A percentile compares a stretch with the other conserved stretches of the same genome.
These are phyloP conservation scores for Eulemur mongoz DNA, from an alignment of 2,797 vertebrate species.

Conservation along the genomic window DNA sequence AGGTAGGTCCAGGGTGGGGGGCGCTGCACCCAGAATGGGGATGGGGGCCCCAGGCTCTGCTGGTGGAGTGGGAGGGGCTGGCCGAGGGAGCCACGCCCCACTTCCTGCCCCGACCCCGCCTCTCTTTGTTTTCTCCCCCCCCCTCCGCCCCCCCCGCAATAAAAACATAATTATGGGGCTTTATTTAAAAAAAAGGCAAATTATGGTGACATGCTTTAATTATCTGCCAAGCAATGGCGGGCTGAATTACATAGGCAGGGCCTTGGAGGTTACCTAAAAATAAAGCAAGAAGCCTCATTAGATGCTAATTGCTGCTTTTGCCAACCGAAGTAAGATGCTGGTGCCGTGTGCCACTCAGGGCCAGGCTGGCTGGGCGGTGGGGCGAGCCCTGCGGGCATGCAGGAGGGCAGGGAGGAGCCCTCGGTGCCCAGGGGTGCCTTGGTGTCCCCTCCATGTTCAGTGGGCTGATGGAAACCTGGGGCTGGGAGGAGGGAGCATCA, in stretches of 20 bases:
- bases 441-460: background rate
- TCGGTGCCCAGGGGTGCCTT: background rate
- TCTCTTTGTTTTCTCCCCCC: constrained; percentile 77
- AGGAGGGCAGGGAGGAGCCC: background rate
- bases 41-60: background rate
- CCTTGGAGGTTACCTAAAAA: constrained; percentile 88
- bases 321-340: constrained; percentile 82
- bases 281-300: constrained; percentile 88
- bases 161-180: constrained; percentile 88
- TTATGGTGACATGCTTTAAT: constrained; percentile 90
- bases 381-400: background rate
- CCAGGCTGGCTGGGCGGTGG: background rate
- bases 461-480: background rate
- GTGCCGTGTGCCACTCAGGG: constrained; percentile 74
- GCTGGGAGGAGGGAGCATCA: background rate
- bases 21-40: background rate
- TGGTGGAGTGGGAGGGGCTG: background rate
- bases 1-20: background rate
- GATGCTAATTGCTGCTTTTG: constrained; percentile 87
- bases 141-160: constrained; percentile 68
- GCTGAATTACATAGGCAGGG: constrained; percentile 87
- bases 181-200: constrained; percentile 84
- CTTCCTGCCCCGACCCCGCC: constrained; percentile 63
- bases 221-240: constrained; percentile 85
- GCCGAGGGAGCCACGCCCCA: background rate